Evolutionary conservation across 2,797 vertebrate species (phyloP).

Genomic region (Ptychobarbus kaznakovi): DNA sequence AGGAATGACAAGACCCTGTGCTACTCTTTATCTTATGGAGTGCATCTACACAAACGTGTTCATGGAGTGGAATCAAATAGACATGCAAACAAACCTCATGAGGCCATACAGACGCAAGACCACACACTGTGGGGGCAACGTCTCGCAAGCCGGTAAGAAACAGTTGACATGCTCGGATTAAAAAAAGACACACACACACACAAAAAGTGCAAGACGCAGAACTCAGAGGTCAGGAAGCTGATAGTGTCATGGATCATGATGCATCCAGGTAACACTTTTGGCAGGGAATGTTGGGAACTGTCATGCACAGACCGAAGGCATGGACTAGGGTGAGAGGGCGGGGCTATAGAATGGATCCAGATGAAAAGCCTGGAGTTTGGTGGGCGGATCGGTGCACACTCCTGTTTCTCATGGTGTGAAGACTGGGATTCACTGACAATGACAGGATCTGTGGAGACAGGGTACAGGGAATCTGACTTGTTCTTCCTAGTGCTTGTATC

Average conservation of each 20-base stretch:
- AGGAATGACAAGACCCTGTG: conserved; percentile 94
- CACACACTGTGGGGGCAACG: conserved; percentile 56
- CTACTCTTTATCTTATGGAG: conserved; percentile 60
- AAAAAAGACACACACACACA: conserved; percentile 41
- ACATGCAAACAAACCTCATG: conserved; percentile 62
- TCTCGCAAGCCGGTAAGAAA: conserved; percentile 87
- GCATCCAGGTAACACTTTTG: conserved; percentile 87
- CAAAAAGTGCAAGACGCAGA: conserved; percentile 64
- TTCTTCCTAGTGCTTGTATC: conserved; percentile 80
- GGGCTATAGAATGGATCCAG: conserved; percentile 59
- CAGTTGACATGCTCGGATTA: conserved; percentile 82
- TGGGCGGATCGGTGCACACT: conserved; percentile 77
- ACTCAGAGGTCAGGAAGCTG: conserved; percentile 78
- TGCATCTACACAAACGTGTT: conserved; percentile 71
- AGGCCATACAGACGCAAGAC: conserved; percentile 55
- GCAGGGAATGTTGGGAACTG: conserved; percentile 81
- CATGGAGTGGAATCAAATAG: conserved; percentile 47
- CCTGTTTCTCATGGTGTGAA: conserved; percentile 63
- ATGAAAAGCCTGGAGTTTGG: conserved; percentile 72
- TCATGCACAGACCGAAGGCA: conserved; percentile 76
- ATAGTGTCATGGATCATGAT: conserved; percentile 83
- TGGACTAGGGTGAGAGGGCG: conserved; percentile 75
- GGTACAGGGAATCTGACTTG: conserved; percentile 75
- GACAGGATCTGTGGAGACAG: conserved; percentile 78
- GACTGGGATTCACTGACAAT: conserved; percentile 69